Evolutionary conservation across 2,113 vertebrate genomes (phyloP), one percentile per base, ranked within the genome.

Genomic region (Coreoperca whiteheadi): DNA sequence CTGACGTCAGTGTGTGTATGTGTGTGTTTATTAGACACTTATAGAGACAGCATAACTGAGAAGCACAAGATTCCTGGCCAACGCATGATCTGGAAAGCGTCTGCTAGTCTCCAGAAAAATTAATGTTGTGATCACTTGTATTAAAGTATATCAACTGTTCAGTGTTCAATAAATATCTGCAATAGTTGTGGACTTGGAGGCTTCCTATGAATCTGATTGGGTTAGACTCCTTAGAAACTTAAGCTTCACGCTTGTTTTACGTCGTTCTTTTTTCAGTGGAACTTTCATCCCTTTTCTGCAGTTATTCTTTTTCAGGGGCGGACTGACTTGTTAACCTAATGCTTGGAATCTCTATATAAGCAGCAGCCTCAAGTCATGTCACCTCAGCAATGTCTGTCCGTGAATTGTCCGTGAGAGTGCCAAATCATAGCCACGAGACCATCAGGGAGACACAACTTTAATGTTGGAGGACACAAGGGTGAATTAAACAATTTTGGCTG

Each of bases 1-100:
- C 68, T 88, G 84, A 88, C 80, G 88, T 90, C 74, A 84, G 51
- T 4, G 5, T 87, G 67, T 73, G 64, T 64, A 56, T 68, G 75
- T 64, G 54, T 73, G 56, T 59, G 54, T 56, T 28, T 48, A 50
- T 48, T 51, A 51, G 48, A 21, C 48, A 20, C 2, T 51, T 46
- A 46, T 4, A 5, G 43, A 16, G 18, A 37, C 34, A 34, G 21
- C 12, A 41, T 21, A 60, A 32, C 21, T 37, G 54, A 61, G 28
- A 74, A 25, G n/a, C 59, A 54, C 25, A 56, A 66, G 21, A 37
- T 59, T 76, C 28, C 41, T 0, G 1, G 10, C 51, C 6, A 6
- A 8, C 50, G 25, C 30, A 11, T n/a, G 60, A 20, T 25, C 16
- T 51, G 14, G 18, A 39, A 21, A 48, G 48, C 6, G 16, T 53